Base-by-base conservation (phyloP, 1,140 invertebrate genomes). In the Chymomyza costata region DNA sequence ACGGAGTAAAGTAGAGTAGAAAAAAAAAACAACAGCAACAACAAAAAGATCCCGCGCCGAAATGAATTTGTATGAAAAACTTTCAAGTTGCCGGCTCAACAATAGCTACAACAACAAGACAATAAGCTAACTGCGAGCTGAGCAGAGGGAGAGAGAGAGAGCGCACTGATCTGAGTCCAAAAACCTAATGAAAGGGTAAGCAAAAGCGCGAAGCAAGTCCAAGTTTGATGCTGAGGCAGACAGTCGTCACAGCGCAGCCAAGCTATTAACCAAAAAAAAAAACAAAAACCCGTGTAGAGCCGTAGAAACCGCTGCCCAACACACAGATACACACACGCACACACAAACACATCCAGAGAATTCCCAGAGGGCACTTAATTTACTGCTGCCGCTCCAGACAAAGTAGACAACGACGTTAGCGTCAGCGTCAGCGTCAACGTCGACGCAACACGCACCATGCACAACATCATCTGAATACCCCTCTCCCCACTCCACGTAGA, bases 341-440 rank as follows among this genome's bases (percentile, higher is more conserved):
- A 17, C 18, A 64, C 60, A 63, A 48, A 65, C 65, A 62, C 52
- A 64, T 57, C 45, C 56, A 57, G 55, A 10, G 13, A 65, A 78
- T 80, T 78, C 71, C 71, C 71, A 78, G 71, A 67, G 67, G 71
- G 67, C 71, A 80, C 67, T 80, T 78, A 78, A 78, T 78, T 78
- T 78, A 78, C 66, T 78, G 73, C 67, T 8, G 32, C 32, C 32
- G 32, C 53, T 66, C 38, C 67, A 66, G 65, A 69, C 63, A 37
- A 17, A n/a, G n/a, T n/a, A n/a, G n/a, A n/a, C n/a, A n/a, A n/a
- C n/a, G n/a, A n/a, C n/a, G n/a, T n/a, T n/a, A n/a, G n/a, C n/a
- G n/a, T n/a, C n/a, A n/a, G n/a, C n/a, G n/a, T n/a, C n/a, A n/a
- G n/a, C n/a, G n/a, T n/a, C n/a, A n/a, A n/a, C n/a, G n/a, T n/a